These are phyloP conservation scores for Octodonta nipae DNA, from an alignment of 2,888 invertebrate genomes.

Conservation along the genomic window DNA sequence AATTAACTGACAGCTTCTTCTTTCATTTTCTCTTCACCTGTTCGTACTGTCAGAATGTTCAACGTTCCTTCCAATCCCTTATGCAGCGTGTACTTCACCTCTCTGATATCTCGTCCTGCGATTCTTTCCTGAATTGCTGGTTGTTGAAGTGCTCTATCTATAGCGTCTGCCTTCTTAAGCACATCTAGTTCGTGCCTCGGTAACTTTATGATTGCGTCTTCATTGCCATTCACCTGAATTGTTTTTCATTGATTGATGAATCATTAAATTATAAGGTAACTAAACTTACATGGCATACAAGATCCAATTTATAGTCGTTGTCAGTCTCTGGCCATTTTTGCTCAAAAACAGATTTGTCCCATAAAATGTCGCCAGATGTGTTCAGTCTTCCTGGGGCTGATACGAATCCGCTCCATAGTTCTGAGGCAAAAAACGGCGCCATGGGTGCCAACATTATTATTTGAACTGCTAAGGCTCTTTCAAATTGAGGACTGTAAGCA, in stretches of 20 bases:
- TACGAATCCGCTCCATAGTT: slow-evolving; percentile 73
- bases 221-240: slow-evolving; percentile 39
- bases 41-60: slow-evolving; percentile 23
- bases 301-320: slow-evolving; percentile 49
- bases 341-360: slow-evolving; percentile 56
- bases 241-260: not conserved
- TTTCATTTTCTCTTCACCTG: slow-evolving; percentile 12
- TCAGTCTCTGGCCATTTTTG: slow-evolving; percentile 72
- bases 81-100: slow-evolving; percentile 25
- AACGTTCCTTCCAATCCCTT: slow-evolving; percentile 30
- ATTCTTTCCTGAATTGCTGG: slow-evolving; percentile 28
- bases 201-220: slow-evolving; percentile 40
- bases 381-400: slow-evolving; percentile 48
- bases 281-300: slow-evolving; percentile 47
- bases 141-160: slow-evolving; percentile 40
- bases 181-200: slow-evolving; percentile 39
- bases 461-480: slow-evolving; percentile 62
- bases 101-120: slow-evolving; percentile 25
- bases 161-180: slow-evolving; percentile 41
- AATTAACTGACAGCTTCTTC: slow-evolving; percentile 3
- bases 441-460: slow-evolving; percentile 78
- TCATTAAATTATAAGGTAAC: not conserved
- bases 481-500: slow-evolving; percentile 56
- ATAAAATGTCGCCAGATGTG: slow-evolving; percentile 42
- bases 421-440: slow-evolving; percentile 82